Conservation (phyloP, 2,113 vertebrate species). For the Prunella fulvescens region DNA sequence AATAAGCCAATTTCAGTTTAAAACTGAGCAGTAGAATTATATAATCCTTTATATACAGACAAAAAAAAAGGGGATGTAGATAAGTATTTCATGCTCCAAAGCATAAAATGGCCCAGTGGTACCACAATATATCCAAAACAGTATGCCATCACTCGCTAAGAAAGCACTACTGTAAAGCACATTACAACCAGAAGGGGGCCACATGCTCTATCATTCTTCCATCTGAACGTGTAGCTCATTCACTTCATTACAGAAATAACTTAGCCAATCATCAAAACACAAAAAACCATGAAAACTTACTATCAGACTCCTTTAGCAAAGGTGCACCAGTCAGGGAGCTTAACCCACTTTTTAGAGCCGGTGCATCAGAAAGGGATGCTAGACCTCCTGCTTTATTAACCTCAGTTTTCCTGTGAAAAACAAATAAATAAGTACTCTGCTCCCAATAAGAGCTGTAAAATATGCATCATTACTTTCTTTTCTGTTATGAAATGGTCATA, state of each 20-base stretch:
- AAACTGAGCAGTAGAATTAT: neutral
- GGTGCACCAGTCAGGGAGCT: slow-evolving; percentile 61
- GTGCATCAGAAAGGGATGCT: slow-evolving; percentile 63
- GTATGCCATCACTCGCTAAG: neutral
- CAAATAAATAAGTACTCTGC: neutral
- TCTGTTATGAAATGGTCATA: neutral
- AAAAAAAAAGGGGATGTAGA: neutral
- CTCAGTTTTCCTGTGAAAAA: slow-evolving; percentile 75
- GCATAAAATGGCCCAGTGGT: neutral
- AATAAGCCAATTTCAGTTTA: neutral
- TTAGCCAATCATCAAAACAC: neutral
- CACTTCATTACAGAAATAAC: neutral
- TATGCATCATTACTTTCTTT: neutral
- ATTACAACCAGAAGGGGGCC: neutral
- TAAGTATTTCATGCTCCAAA: neutral
- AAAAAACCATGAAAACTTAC: slow-evolving; percentile 57
- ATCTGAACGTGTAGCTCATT: neutral
- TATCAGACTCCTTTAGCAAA: slow-evolving; percentile 63
- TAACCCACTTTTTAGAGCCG: slow-evolving; percentile 45
- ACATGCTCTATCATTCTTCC: neutral
- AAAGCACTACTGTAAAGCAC: neutral
- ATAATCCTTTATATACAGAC: neutral
- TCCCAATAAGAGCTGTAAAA: neutral
- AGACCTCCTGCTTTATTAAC: slow-evolving; percentile 47
- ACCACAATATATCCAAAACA: neutral